Percentiles rank a stretch among this genome's conserved stretches.
Evolutionary conservation across 2,797 vertebrate genomes (phyloP).

Genomic region (Tauraco hartlaubi): DNA sequence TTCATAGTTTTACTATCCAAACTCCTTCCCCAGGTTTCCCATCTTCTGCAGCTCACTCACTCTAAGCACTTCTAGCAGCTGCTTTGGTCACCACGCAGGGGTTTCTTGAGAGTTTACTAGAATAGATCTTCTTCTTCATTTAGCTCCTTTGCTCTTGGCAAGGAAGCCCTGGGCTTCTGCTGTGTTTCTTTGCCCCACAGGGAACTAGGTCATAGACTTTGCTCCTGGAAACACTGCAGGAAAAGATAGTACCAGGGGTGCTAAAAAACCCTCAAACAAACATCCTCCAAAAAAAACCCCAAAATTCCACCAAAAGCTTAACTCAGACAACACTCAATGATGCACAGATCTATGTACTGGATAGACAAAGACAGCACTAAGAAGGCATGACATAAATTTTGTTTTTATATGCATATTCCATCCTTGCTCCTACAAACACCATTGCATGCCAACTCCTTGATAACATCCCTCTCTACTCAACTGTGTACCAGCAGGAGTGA

Average conservation of each 20-base stretch:
- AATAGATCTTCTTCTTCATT: neutral
- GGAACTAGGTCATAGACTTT: conserved; percentile 45
- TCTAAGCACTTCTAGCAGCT: neutral
- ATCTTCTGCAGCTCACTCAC: neutral
- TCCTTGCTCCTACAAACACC: neutral
- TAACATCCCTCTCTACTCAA: neutral
- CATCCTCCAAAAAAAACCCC: neutral
- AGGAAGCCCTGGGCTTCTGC: neutral
- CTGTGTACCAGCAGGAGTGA: neutral
- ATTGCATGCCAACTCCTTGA: neutral
- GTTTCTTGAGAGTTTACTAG: neutral
- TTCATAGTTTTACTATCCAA: neutral
- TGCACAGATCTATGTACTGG: neutral
- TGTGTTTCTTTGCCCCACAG: conserved; percentile 15
- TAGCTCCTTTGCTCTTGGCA: neutral
- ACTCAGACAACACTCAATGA: conserved; percentile 5
- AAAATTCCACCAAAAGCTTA: conserved; percentile 15
- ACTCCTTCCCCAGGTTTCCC: neutral
- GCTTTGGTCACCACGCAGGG: neutral
- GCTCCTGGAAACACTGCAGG: conserved; percentile 34
- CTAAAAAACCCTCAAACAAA: conserved; percentile 16
- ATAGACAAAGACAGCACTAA: conserved; percentile 32
- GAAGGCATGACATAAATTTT: conserved; percentile 21
- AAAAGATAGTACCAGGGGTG: conserved; percentile 34
- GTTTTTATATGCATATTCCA: neutral